Evolutionary conservation across 2,113 vertebrate genomes (phyloP).

Genomic region (Ameiurus melas): DNA sequence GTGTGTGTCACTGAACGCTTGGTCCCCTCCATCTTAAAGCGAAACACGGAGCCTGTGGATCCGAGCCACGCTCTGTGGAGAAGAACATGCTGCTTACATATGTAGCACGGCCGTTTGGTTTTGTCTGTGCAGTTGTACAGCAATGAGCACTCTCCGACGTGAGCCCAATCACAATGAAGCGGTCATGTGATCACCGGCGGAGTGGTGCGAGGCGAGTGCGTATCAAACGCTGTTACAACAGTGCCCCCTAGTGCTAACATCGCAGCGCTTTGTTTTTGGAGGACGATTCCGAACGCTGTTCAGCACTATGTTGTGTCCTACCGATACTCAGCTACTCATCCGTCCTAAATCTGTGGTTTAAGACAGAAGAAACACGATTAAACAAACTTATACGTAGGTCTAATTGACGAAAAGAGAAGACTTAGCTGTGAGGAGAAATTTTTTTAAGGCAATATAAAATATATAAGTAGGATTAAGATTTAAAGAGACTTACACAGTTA

Average conservation of each 20-base stretch:
- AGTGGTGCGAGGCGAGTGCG: slow-evolving; percentile 26
- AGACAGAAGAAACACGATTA: not conserved
- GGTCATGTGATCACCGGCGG: slow-evolving; percentile 45
- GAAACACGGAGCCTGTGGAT: slow-evolving; percentile 32
- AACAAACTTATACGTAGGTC: not conserved
- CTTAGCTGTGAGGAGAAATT: not conserved
- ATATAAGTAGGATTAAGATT: not conserved
- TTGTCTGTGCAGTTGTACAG: slow-evolving; percentile 79
- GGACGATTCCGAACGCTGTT: not conserved
- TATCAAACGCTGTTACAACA: slow-evolving; percentile 62
- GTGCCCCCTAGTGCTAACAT: slow-evolving; percentile 69
- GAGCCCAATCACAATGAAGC: slow-evolving; percentile 76
- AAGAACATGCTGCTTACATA: slow-evolving; percentile 74
- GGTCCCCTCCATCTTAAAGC: slow-evolving; percentile 34
- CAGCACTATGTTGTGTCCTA: not conserved
- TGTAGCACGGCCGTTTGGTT: slow-evolving; percentile 72
- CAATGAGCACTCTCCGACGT: slow-evolving; percentile 71
- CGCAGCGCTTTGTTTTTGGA: not conserved
- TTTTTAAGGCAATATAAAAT: not conserved
- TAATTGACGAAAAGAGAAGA: too few species aligned
- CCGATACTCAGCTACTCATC: not conserved
- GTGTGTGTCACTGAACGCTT: slow-evolving; percentile 36
- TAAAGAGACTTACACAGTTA: not conserved
- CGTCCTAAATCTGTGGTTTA: too few species aligned
- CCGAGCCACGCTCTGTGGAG: slow-evolving; percentile 63